Evolutionary conservation across 1,140 invertebrate genomes (phyloP), one percentile per base, ranked within the genome.

Genomic region (Habropoda laboriosa): DNA sequence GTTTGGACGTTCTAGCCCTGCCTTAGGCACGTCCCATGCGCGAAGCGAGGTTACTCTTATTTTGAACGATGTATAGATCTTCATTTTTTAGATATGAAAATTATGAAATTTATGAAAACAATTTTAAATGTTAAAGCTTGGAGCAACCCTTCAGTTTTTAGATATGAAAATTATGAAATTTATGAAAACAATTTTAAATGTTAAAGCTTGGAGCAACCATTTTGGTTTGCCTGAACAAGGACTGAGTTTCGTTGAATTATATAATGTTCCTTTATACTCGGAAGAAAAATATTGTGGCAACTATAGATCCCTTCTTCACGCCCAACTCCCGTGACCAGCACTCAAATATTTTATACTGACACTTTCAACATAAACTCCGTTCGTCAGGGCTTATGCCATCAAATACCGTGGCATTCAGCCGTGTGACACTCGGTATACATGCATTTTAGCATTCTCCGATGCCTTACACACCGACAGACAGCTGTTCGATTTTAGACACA

Each of bases 321-420:
- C 83, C 83, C 70, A 73, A 78, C 53, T 45, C 13, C 42, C 78
- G 24, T 49, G 57, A 79, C 85, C 84, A 71, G 55, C 75, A 85
- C 83, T 86, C 82, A 68, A 86, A 86, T 86, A 86, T 86, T 86
- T 86, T 75, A 86, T 82, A 71, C 64, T 85, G 84, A 82, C 83
- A 85, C 76, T 85, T 86, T 79, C 35, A 72, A 85, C 83, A 86
- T 82, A 70, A 85, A 85, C 83, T 86, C 74, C 78, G 84, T 85
- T 84, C 83, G 83, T 84, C 82, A 77, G 78, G 83, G 67, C 78
- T 78, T 81, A 73, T 77, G 72, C 79, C 82, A 55, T 74, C 72
- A 49, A 75, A 80, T 80, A 58, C 64, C 72, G 49, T 45, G 32
- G 72, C n/a, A 84, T 81, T 77, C 72, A 85, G 35, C 57, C 51